phyloP scores from a whole-genome alignment of 2,113 vertebrate species.

The Crotalus horridus region DNA sequence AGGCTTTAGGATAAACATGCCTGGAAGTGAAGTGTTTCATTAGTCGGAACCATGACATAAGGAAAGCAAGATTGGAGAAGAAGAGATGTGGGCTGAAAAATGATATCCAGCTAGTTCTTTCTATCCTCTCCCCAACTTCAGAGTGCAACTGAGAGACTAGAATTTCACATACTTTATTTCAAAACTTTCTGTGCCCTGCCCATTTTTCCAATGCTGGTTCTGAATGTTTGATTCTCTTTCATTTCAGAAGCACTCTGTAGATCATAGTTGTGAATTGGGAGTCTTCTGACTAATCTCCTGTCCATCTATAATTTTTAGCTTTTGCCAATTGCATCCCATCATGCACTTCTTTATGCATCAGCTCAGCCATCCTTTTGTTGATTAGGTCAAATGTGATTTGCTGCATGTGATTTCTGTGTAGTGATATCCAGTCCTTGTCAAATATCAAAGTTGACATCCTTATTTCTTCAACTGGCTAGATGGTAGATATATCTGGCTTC shows the following conservation, averaged over 20 bases:
- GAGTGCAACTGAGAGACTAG: background rate
- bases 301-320: background rate
- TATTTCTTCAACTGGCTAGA: background rate
- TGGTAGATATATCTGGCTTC: background rate
- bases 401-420: background rate
- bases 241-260: background rate
- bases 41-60: too few species aligned
- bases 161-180: background rate
- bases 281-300: background rate
- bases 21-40: too few species aligned
- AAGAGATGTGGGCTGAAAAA: background rate
- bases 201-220: background rate
- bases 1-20: too few species aligned
- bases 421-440: background rate
- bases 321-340: background rate
- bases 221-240: background rate
- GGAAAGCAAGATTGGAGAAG: background rate
- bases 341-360: background rate
- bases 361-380: background rate
- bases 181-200: background rate
- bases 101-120: background rate
- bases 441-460: background rate
- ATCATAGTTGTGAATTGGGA: background rate
- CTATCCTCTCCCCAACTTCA: background rate
- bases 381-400: background rate